A percentile compares a stretch with the other conserved stretches of the same genome.
Evolutionary conservation across 2,113 vertebrate genomes (phyloP).

Genomic region (Origma solitaria): DNA sequence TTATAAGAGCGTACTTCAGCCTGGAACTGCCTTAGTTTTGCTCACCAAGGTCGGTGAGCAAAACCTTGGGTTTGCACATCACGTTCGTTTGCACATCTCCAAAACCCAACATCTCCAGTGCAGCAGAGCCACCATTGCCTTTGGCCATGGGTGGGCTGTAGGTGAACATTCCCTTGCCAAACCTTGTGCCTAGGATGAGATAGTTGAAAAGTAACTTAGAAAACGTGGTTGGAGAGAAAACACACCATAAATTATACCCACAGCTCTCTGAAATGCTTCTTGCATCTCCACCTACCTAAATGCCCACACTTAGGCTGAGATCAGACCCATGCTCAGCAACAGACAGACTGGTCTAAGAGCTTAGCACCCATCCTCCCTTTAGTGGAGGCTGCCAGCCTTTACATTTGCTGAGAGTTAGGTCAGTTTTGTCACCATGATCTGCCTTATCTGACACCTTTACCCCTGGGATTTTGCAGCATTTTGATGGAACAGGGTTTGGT

Average conservation of each 20-base stretch:
- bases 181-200: neutral
- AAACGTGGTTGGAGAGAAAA: neutral
- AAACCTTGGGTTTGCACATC: neutral
- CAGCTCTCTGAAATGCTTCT: neutral
- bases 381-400: neutral
- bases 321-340: neutral
- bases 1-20: neutral
- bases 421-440: neutral
- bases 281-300: neutral
- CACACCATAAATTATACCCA: neutral
- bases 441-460: neutral
- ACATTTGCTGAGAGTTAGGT: neutral
- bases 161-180: neutral
- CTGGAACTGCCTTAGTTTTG: neutral
- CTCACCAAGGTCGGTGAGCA: neutral
- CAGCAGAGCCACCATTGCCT: neutral
- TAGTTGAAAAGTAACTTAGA: neutral
- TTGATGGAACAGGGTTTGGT: neutral
- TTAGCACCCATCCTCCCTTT: neutral
- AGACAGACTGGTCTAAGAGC: neutral
- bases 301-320: neutral
- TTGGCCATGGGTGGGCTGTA: neutral
- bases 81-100: neutral
- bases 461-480: neutral
- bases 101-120: neutral